Base-by-base conservation (phyloP, 2,113 vertebrate genomes). In the Otocyon megalotis region DNA sequence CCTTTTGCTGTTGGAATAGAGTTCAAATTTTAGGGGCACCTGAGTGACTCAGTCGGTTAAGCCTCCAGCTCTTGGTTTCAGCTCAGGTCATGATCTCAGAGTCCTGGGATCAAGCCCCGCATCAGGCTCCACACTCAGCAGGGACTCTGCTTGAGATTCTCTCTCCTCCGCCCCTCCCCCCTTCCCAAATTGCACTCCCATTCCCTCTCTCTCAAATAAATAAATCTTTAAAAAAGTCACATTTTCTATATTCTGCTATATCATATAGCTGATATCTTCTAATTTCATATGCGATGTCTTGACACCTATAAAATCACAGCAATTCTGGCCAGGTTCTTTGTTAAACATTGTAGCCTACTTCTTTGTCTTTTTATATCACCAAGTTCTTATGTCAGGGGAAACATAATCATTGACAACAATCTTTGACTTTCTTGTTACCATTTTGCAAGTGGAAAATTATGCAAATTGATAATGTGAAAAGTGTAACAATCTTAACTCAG, bases 381-480 rank as follows among this genome's bases (percentile, higher is more conserved):
- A 79, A 67, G 74, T 93, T 88, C 58, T 54, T 74, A 14, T 74
- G 43, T 54, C 19, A 77, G 53, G 28, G 84, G 22, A 94, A 88
- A 48, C 10, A 53, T 43, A 92, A 83, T 56, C 17, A 37, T 58
- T 53, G 54, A 92, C 7, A 85, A 71, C 54, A 92, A 62, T 53
- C 77, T 88, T 65, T 83, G 56, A 50, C 28, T 74, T 53, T 67
- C 48, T 93, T 62, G 20, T 58, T 65, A 88, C 16, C 32, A 79
- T 84, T 56, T 88, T 89, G 26, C 8, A 53, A 32, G 43, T 90
- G n/a, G 65, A 85, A 90, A 63, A 69, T 81, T 93, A 86, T 63
- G 80, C 53, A 85, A 71, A 76, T 72, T 87, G 35, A 67, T 48
- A 43, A 82, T 81, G 89, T 56, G 77, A 94, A 62, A 95, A 69